Evolutionary conservation across 1,140 invertebrate genomes (phyloP).

Genomic region (Zophobas morio): DNA sequence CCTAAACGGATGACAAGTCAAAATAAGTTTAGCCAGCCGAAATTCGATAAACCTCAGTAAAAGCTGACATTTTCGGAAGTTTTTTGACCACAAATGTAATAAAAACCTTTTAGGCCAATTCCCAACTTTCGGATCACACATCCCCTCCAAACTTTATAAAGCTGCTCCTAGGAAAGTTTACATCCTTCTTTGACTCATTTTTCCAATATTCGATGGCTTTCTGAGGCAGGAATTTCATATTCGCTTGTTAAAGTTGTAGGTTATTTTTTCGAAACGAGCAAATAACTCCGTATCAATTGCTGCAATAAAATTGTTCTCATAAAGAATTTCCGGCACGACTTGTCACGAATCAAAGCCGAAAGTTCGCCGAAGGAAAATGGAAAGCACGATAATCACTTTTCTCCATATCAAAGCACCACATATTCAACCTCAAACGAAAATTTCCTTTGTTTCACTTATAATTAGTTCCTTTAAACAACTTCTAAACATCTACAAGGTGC

Average conservation of each 20-base stretch:
- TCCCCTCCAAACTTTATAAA: conserved; percentile 31
- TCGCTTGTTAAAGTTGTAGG: neutral
- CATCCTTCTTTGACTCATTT: conserved; percentile 6
- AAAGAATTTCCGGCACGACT: neutral
- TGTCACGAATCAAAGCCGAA: too few species aligned
- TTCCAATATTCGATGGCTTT: conserved; percentile 26
- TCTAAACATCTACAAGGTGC: neutral
- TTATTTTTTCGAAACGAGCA: neutral
- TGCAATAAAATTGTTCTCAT: neutral
- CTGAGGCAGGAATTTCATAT: conserved; percentile 20
- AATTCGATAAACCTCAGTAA: conserved; percentile 8
- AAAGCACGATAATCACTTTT: neutral
- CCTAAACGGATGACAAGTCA: conserved; percentile 5
- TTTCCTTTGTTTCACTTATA: conserved; percentile 21
- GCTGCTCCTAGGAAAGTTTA: conserved; percentile 13
- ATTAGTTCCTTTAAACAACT: conserved; percentile 35
- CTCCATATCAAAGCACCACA: neutral
- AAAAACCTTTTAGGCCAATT: conserved; percentile 24
- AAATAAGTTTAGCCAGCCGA: conserved; percentile 8
- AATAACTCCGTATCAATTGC: conserved; percentile 4
- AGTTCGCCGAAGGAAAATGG: too few species aligned
- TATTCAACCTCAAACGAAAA: neutral
- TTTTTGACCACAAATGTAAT: conserved; percentile 25
- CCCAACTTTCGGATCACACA: conserved; percentile 6
- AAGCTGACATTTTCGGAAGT: conserved; percentile 11